A percentile compares a stretch with the other conserved stretches of the same genome.
These are phyloP conservation scores for Papilio dardanus DNA, from an alignment of 1,140 invertebrate species.

Conservation along the genomic window DNA sequence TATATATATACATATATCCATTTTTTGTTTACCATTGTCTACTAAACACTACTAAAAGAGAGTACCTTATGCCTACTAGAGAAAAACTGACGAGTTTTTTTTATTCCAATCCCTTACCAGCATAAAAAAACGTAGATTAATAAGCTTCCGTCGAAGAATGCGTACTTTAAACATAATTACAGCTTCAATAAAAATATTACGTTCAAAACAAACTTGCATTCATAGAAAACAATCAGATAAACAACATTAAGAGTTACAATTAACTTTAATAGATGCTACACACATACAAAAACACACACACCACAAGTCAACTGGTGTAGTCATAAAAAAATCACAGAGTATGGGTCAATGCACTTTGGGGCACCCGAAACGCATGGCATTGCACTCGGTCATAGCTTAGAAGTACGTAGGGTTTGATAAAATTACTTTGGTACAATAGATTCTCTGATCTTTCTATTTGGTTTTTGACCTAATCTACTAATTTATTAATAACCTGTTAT, in stretches of 20 bases:
- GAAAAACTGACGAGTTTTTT: no score
- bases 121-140: no score
- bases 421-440: not conserved
- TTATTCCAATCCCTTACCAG: no score
- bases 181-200: not conserved
- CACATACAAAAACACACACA: not conserved
- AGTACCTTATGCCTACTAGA: no score
- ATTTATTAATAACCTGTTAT: no score
- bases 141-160: no score
- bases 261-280: constrained; percentile 28
- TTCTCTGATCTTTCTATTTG: not conserved
- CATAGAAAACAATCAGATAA: constrained; percentile 20
- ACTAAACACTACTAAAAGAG: no score
- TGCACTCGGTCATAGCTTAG: constrained; percentile 15
- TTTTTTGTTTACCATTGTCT: no score
- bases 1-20: no score
- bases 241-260: constrained; percentile 23
- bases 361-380: constrained; percentile 31
- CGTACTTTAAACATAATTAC: no score
- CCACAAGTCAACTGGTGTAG: constrained; percentile 27
- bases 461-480: no score
- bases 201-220: constrained; percentile 15
- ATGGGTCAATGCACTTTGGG: constrained; percentile 17
- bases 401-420: constrained; percentile 18
- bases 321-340: constrained; percentile 34